Evolutionary conservation across 1,140 invertebrate genomes (phyloP), one percentile per base, ranked within the genome.

Genomic region (Drosophila orena): DNA sequence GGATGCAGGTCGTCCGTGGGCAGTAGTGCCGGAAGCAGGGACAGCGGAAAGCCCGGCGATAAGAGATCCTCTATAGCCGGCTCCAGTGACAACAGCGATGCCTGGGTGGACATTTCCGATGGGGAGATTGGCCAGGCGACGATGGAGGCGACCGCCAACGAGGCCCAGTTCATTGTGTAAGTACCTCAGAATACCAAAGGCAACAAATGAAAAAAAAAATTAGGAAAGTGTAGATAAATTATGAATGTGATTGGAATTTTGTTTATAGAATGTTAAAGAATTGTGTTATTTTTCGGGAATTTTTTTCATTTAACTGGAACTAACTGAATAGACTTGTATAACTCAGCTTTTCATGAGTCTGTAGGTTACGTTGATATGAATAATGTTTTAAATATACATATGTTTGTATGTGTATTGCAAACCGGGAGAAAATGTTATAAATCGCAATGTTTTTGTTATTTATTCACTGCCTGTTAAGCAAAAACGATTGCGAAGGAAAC

Each of bases 81-180:
- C 35, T 92, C 93, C 47, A 94, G 93, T 61, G 94, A 95, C 66
- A 93, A 94, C 35, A 95, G 94, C 77, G 95, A 95, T 60, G 95
- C 95, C 65, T 95, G 95, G 95, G 93, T 94, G 49, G 95, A 95
- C 73, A 93, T 95, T 5, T 94, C 94, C 20, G 94, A 95, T 74
- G 80, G 77, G 1, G 85, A 90, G 37, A 47, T 70, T 0, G 27
- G 52, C 0, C 68, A 47, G 0, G 20, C 59, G 10, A 37, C 20
- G 0, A 20, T 57, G 14, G 60, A 76, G 35, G 54, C 57, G 14
- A 22, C 42, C 44, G 10, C 38, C 56, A 58, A 43, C 44, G 84
- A 86, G 40, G 71, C 88, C 43, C 90, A 91, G 62, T 92, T 93
- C 64, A 91, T 93, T 61, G 91, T 93, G 93, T 93, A 79, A 93